Evolutionary conservation across 2,888 invertebrate genomes (phyloP).

Genomic region (Steromphala cineraria): DNA sequence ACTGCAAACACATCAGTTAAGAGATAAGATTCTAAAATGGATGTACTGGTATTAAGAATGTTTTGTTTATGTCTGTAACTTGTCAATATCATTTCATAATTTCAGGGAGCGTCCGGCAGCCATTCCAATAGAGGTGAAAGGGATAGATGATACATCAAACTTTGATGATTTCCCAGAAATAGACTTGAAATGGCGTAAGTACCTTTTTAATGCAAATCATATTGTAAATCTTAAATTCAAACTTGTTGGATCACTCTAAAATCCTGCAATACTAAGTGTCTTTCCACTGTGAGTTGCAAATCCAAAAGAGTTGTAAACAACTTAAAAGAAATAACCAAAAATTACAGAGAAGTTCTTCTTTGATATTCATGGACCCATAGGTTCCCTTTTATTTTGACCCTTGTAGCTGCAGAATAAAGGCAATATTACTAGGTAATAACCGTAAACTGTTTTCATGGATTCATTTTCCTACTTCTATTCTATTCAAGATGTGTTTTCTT

Average conservation of each 20-base stretch:
- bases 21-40: background rate
- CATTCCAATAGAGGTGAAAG: conserved; percentile 96
- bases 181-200: conserved; percentile 97
- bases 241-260: too few relatives aligned
- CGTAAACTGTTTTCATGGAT: too few relatives aligned
- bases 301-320: too few relatives aligned
- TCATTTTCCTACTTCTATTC: background rate
- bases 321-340: too few relatives aligned
- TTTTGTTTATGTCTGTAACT: too few relatives aligned
- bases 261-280: too few relatives aligned
- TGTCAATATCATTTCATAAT: background rate
- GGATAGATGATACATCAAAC: conserved; percentile 99
- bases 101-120: conserved; percentile 93
- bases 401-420: background rate
- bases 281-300: too few relatives aligned
- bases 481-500: background rate
- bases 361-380: too few relatives aligned
- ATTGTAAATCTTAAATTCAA: too few relatives aligned
- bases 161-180: conserved; percentile 99
- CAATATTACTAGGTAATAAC: too few relatives aligned
- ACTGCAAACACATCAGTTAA: background rate
- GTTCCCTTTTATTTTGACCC: background rate
- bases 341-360: too few relatives aligned
- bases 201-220: background rate
- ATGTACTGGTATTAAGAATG: too few relatives aligned